Base-by-base conservation (phyloP, 2,888 invertebrate species). In the Epinotia brunnichana region DNA sequence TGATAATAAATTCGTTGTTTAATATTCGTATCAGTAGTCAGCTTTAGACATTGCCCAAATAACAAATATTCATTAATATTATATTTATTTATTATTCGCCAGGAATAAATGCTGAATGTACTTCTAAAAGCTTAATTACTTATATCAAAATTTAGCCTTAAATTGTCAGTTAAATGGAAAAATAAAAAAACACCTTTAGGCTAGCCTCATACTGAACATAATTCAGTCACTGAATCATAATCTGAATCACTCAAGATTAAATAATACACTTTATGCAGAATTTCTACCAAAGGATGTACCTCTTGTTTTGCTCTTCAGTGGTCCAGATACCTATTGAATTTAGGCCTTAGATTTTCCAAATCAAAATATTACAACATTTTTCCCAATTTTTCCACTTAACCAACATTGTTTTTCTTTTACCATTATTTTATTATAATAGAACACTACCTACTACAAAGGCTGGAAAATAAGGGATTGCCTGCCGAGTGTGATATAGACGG, bases 1-100 rank as follows among this genome's bases (percentile, higher is more conserved):
- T n/a, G n/a, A n/a, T n/a, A 64, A 39, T 70, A 70, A 70, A 70
- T 70, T 70, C 70, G 64, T 64, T 70, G 51, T 54, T 21, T 29
- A 21, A 53, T 39, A 54, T 69, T 54, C 24, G 1, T 56, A 5
- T 41, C 2, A 19, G 21, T 13, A 66, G 41, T 41, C 35, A 54
- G 64, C 54, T 41, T 66, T 64, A 64, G 15, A 35, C n/a, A 35
- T 19, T 0, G 15, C 7, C 2, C n/a, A 35, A 39, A 44, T 29
- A 44, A 44, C 1, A 44, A 39, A 39, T 39, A 29, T 29, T 24
- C 21, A 24, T n/a, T n/a, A 24, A 1, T 39, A 39, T 2, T 4
- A n/a, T 48, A n/a, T n/a, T n/a, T n/a, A 5, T 48, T 48, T 48
- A 2, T 48, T n/a, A 48, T n/a, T 48, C 5, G 5, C 48, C 48